Conservation (phyloP, 2,797 vertebrate species). For the Tapirus indicus region DNA sequence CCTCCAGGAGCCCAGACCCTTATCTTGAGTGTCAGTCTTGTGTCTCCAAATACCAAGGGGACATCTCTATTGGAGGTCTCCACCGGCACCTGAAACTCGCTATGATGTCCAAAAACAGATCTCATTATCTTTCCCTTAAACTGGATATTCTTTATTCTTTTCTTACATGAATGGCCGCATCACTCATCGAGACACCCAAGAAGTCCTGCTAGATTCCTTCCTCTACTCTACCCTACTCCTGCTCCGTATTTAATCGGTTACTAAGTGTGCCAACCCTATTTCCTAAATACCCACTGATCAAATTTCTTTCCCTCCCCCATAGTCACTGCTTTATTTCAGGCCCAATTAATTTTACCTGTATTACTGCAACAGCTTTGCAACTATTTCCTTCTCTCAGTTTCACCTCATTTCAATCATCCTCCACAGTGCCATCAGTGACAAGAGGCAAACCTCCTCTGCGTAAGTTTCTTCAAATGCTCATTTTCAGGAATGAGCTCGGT, state of each 20-base stretch:
- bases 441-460: background rate
- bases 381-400: background rate
- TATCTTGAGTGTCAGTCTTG: background rate
- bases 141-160: background rate
- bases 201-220: background rate
- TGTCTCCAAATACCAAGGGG: background rate
- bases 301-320: background rate
- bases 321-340: background rate
- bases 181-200: background rate
- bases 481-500: background rate
- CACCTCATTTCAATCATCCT: background rate
- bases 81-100: background rate
- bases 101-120: background rate
- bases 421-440: background rate
- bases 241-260: background rate
- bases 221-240: background rate
- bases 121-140: background rate
- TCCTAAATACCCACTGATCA: background rate
- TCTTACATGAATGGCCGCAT: background rate
- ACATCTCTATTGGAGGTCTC: background rate
- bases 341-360: background rate
- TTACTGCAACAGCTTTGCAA: background rate
- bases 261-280: background rate
- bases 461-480: background rate
- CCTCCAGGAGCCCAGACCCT: background rate